phyloP scores from a whole-genome alignment of 2,113 vertebrate genomes.

The Talpa occidentalis region DNA sequence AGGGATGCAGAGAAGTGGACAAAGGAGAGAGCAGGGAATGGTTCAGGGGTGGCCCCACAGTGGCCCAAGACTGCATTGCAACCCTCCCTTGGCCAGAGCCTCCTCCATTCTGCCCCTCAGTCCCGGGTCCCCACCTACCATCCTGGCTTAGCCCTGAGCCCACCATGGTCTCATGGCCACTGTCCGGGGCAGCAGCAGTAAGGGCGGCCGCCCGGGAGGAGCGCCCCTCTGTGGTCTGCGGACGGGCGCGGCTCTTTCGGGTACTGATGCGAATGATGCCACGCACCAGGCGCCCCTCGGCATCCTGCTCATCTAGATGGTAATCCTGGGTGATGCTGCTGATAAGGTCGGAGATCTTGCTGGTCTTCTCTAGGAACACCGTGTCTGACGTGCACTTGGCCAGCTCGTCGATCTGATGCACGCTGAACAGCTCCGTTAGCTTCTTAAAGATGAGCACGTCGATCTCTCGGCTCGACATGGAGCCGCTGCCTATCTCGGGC shows the following conservation, averaged over 20 bases:
- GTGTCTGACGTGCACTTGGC: slow-evolving; percentile 98
- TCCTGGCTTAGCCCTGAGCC: slow-evolving; percentile 93
- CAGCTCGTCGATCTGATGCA: slow-evolving; percentile 98
- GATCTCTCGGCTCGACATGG: slow-evolving; percentile 93
- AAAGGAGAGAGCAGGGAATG: not conserved
- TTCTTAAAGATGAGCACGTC: slow-evolving; percentile 97
- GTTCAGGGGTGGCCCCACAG: not conserved
- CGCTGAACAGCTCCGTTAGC: slow-evolving; percentile 96
- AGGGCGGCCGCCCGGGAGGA: slow-evolving; percentile 87
- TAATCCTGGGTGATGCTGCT: slow-evolving; percentile 98
- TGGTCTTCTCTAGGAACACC: slow-evolving; percentile 97
- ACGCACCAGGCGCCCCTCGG: slow-evolving; percentile 95
- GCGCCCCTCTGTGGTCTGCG: slow-evolving; percentile 82
- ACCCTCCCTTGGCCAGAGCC: not conserved
- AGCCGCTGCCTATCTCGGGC: slow-evolving; percentile 91
- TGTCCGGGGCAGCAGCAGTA: slow-evolving; percentile 89
- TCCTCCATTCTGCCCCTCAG: not conserved
- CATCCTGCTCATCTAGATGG: slow-evolving; percentile 97
- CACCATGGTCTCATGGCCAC: slow-evolving; percentile 96
- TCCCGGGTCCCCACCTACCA: slow-evolving; percentile 83
- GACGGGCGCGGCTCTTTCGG: slow-evolving; percentile 88
- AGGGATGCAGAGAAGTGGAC: not conserved
- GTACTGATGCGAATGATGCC: slow-evolving; percentile 99
- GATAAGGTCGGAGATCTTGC: slow-evolving; percentile 98
- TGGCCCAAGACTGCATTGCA: not conserved